Percentiles rank a stretch among this genome's conserved stretches.
These are phyloP conservation scores for Carettochelys insculpta DNA, from an alignment of 2,113 vertebrate genomes.

Conservation along the genomic window DNA sequence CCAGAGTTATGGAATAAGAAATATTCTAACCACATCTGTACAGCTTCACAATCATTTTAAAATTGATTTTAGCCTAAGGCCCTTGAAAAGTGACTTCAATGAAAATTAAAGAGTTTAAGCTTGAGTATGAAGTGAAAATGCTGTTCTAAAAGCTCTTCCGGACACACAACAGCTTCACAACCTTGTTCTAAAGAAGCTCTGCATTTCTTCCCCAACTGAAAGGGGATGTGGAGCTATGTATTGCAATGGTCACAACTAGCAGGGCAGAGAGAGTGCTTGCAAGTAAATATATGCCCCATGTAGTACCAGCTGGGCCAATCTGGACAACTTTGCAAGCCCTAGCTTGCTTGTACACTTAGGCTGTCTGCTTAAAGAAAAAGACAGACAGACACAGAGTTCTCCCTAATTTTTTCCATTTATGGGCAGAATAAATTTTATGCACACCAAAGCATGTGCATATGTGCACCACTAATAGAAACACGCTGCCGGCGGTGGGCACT, in stretches of 20 bases:
- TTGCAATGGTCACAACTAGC: neutral
- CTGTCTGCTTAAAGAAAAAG: neutral
- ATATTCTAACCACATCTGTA: neutral
- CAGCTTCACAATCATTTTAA: slow-evolving; percentile 19
- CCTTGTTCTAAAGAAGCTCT: neutral
- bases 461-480: too few species aligned
- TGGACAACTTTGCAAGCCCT: neutral
- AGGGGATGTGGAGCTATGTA: rapidly evolving
- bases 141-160: neutral
- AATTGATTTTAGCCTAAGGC: slow-evolving; percentile 53
- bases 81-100: slow-evolving; percentile 33
- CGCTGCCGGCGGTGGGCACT: too few species aligned
- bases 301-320: neutral
- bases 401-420: too few species aligned
- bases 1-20: slow-evolving; percentile 58
- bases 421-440: too few species aligned
- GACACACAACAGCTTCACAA: neutral
- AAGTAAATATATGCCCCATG: neutral
- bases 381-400: neutral
- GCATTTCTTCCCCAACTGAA: neutral
- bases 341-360: neutral
- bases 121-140: slow-evolving; percentile 41
- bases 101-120: slow-evolving; percentile 47
- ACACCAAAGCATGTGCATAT: too few species aligned
- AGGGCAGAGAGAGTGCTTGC: neutral